Evolutionary conservation across 1,140 invertebrate genomes (phyloP), one percentile per base, ranked within the genome.

Genomic region (Triops cancriformis): DNA sequence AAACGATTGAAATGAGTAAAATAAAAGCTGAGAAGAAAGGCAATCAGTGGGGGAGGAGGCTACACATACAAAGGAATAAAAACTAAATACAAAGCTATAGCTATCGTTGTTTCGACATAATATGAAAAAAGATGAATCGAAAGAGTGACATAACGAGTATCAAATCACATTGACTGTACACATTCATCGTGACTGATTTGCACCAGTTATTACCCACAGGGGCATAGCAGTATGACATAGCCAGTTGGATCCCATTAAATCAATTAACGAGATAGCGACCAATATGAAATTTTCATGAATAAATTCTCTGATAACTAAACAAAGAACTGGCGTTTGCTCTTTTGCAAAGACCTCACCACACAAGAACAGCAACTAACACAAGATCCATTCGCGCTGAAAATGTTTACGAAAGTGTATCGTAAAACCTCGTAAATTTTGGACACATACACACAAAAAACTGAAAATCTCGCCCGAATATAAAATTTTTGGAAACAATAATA

Each of bases 141-240:
- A 23, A 18, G 3, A 37, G 31, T 37, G 10, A 64, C n/a, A 64
- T n/a, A 4, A 23, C 5, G 51, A 64, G 23, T 64, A 64, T 64
- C 51, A 64, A 64, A 64, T 64, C 51, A 64, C 51, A 64, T 64
- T 64, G 51, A 64, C 51, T 64, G 51, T 64, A 64, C 51, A 64
- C 51, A 64, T 64, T 64, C 51, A 64, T 64, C 51, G 51, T 64
- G 51, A 64, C 51, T 64, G 51, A 64, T 64, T 64, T 64, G 51
- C 51, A 64, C 51, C 51, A 64, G 51, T 64, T 64, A 64, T n/a
- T 64, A 23, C 51, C 51, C 45, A 9, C 51, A 64, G n/a, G 51
- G 51, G 51, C 51, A 64, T 64, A 64, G 51, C 51, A 64, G 51
- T 64, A n/a, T 64, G 51, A 64, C 51, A 9, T 64, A 64, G 51